Percentiles rank a stretch among this genome's conserved stretches.
Evolutionary conservation across 2,888 invertebrate species (phyloP).

Genomic region (Phoenoteleia sp.): DNA sequence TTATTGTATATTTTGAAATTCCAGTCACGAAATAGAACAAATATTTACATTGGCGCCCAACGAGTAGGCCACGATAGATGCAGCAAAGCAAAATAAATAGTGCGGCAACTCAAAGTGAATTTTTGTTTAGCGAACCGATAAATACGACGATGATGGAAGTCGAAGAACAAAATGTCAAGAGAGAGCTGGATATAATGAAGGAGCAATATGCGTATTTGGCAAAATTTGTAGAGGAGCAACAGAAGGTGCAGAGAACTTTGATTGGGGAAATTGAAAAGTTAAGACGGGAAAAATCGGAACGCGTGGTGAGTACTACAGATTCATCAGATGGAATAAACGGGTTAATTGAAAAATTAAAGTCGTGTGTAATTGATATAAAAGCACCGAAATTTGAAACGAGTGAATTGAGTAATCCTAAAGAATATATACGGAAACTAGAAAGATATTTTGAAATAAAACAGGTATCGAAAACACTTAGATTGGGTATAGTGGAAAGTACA

Average conservation of each 20-base stretch:
- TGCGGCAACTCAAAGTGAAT: no score
- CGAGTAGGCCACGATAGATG: no score
- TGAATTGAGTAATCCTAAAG: background rate
- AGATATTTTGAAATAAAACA: constrained; percentile 1
- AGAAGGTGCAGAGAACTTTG: background rate
- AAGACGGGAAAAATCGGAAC: background rate
- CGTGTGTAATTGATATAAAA: background rate
- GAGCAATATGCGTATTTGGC: background rate
- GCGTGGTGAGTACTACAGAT: background rate
- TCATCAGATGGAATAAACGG: background rate
- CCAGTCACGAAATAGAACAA: no score
- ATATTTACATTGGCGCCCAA: no score
- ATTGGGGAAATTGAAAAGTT: background rate
- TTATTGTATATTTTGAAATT: no score
- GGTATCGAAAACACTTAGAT: background rate
- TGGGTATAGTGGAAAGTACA: background rate
- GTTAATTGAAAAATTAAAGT: background rate
- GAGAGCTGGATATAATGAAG: background rate
- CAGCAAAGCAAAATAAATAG: no score
- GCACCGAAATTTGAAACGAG: background rate
- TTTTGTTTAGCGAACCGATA: no score
- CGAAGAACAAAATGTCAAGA: no score
- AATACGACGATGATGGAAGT: no score
- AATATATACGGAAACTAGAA: constrained; percentile 11
- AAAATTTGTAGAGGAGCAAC: background rate